phyloP scores from a whole-genome alignment of 30 jellyfish, hydroid and myxozoan genomes.

The Aurelia sp. region DNA sequence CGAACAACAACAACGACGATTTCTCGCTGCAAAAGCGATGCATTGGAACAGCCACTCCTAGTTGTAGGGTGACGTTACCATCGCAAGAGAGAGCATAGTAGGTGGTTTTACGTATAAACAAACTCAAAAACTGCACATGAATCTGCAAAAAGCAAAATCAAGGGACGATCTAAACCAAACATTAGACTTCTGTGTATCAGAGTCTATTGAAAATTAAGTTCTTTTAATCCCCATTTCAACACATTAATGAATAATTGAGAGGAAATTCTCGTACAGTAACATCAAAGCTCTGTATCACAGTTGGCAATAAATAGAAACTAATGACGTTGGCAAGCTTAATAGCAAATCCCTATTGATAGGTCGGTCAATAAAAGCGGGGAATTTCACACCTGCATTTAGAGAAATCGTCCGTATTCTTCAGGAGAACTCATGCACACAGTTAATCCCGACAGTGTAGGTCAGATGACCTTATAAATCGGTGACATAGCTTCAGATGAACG shows the following conservation, averaged over 20 bases:
- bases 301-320: constrained; percentile 58
- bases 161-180: constrained; percentile 57
- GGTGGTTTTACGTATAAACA: constrained; percentile 17
- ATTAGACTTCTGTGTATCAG: constrained; percentile 35
- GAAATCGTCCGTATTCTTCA: constrained; percentile 54
- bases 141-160: constrained; percentile 17
- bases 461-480: constrained; percentile 72
- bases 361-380: constrained; percentile 67
- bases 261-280: constrained; percentile 31
- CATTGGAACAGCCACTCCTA: constrained; percentile 15
- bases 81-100: constrained; percentile 8
- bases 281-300: constrained; percentile 42
- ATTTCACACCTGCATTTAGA: constrained; percentile 61
- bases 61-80: constrained; percentile 25
- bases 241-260: constrained; percentile 42
- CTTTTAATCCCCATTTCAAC: constrained; percentile 53
- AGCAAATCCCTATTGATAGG: constrained; percentile 67
- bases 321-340: constrained; percentile 41
- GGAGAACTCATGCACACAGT: constrained; percentile 52
- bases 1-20: constrained; percentile 39
- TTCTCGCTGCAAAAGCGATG: constrained; percentile 11
- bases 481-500: constrained; percentile 68
- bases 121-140: constrained; percentile 7
- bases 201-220: constrained; percentile 46
- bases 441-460: constrained; percentile 75